Evolutionary conservation across 2,113 vertebrate genomes (phyloP).

Genomic region (Camelus dromedarius): DNA sequence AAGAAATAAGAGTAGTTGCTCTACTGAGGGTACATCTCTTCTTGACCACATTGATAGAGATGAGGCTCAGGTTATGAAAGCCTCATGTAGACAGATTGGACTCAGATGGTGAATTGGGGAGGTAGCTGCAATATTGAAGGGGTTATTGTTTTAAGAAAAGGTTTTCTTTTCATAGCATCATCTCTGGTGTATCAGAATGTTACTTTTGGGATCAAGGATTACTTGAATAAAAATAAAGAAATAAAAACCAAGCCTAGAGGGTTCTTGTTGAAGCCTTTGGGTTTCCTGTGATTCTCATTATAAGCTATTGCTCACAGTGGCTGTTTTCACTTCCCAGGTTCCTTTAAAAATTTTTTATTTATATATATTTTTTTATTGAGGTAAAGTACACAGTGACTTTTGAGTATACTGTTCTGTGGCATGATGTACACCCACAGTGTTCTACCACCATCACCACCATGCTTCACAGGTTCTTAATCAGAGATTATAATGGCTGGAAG

Average conservation of each 20-base stretch:
- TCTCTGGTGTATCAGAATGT: not conserved
- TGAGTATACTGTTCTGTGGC: not conserved
- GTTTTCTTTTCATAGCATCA: slow-evolving; percentile 47
- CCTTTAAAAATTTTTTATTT: not conserved
- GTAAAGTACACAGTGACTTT: not conserved
- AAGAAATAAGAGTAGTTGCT: not conserved
- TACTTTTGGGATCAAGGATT: slow-evolving; percentile 44
- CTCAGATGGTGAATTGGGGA: slow-evolving; percentile 13
- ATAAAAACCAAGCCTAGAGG: slow-evolving; percentile 27
- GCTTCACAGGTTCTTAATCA: not conserved
- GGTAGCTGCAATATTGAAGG: not conserved
- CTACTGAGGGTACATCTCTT: not conserved
- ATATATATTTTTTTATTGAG: not conserved
- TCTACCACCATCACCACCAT: not conserved
- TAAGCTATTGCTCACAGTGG: not conserved
- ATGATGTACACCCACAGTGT: not conserved
- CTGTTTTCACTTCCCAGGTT: not conserved
- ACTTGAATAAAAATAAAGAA: slow-evolving; percentile 67
- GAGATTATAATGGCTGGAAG: not conserved
- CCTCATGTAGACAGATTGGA: not conserved
- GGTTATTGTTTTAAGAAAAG: slow-evolving; percentile 42
- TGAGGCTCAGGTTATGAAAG: not conserved
- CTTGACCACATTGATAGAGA: not conserved
- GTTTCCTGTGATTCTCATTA: slow-evolving; percentile 30
- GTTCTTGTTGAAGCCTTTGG: not conserved